A percentile compares a stretch with the other conserved stretches of the same genome.
These are phyloP conservation scores for Pollachius pollachius DNA, from an alignment of 2,113 vertebrate genomes.

Conservation along the genomic window DNA sequence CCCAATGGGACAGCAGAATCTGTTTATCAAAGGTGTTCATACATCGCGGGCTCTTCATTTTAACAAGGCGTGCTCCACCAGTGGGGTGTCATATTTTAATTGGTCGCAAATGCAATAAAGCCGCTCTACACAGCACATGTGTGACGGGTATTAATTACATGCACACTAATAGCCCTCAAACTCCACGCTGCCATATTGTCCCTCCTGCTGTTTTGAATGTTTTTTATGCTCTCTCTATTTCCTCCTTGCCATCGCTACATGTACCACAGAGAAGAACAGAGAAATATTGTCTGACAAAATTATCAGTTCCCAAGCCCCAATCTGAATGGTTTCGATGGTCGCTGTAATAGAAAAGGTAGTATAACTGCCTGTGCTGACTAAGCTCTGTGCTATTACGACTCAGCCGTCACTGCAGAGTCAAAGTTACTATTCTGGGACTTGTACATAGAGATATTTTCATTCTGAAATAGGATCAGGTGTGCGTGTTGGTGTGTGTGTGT, in stretches of 20 bases:
- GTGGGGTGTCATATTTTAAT: slow-evolving; percentile 72
- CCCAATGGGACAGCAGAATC: slow-evolving; percentile 74
- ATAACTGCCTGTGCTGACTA: background rate
- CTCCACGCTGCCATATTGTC: slow-evolving; percentile 60
- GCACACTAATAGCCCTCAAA: slow-evolving; percentile 64
- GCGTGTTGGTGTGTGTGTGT: too few relatives aligned
- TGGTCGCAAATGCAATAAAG: slow-evolving; percentile 66
- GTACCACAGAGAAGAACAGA: background rate
- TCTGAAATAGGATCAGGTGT: too few relatives aligned
- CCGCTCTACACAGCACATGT: slow-evolving; percentile 34
- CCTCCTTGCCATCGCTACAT: slow-evolving; percentile 33
- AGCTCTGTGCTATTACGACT: background rate
- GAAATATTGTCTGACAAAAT: slow-evolving; percentile 26
- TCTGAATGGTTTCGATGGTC: slow-evolving; percentile 20
- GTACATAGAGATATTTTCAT: too few relatives aligned
- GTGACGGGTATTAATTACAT: slow-evolving; percentile 72
- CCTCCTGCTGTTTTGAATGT: slow-evolving; percentile 42
- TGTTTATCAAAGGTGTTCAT: slow-evolving; percentile 68
- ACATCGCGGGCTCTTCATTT: slow-evolving; percentile 62
- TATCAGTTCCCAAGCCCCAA: slow-evolving; percentile 15
- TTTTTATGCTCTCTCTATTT: slow-evolving; percentile 1
- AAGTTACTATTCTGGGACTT: too few relatives aligned
- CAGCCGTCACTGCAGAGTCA: too few relatives aligned
- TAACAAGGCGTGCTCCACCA: slow-evolving; percentile 59
- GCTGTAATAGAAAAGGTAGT: background rate